Percentiles rank a stretch among this genome's conserved stretches.
Evolutionary conservation across 23 tunicate genomes (phyloP).

Genomic region (Pegea sp.): DNA sequence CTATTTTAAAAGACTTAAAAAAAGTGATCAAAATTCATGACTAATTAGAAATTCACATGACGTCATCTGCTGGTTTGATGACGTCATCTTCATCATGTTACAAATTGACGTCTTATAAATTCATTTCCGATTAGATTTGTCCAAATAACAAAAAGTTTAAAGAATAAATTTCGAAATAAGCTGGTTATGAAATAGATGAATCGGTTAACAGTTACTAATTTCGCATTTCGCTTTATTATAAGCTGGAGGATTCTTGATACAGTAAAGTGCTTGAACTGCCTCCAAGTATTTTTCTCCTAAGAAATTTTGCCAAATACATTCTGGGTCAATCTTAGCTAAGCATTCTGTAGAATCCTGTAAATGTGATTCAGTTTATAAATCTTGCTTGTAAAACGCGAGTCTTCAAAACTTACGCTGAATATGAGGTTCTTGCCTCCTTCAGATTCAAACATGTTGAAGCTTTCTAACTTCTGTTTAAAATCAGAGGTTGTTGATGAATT

Average conservation of each 20-base stretch:
- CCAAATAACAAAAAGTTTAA: too few species aligned
- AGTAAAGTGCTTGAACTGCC: slow-evolving; percentile 3
- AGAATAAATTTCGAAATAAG: too few species aligned
- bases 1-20: too few species aligned
- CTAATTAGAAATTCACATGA: too few species aligned
- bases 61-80: too few species aligned
- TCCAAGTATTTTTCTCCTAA: slow-evolving; percentile 11
- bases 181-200: too few species aligned
- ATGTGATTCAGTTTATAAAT: background rate
- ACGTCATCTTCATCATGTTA: too few species aligned
- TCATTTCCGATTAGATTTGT: too few species aligned
- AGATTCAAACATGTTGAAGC: background rate
- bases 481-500: background rate
- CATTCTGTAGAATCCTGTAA: slow-evolving; percentile 17
- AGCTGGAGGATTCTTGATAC: background rate
- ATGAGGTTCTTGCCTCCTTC: slow-evolving; percentile 2
- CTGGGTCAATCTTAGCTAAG: slow-evolving; percentile 6
- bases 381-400: background rate
- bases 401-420: slow-evolving; percentile 6
- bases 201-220: too few species aligned
- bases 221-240: too few species aligned
- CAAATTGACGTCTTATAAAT: too few species aligned
- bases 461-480: slow-evolving; percentile 1
- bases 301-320: slow-evolving; percentile 6
- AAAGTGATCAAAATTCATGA: too few species aligned